Base-by-base conservation (phyloP, 2,113 vertebrate species). In the Bujurquina vittata region DNA sequence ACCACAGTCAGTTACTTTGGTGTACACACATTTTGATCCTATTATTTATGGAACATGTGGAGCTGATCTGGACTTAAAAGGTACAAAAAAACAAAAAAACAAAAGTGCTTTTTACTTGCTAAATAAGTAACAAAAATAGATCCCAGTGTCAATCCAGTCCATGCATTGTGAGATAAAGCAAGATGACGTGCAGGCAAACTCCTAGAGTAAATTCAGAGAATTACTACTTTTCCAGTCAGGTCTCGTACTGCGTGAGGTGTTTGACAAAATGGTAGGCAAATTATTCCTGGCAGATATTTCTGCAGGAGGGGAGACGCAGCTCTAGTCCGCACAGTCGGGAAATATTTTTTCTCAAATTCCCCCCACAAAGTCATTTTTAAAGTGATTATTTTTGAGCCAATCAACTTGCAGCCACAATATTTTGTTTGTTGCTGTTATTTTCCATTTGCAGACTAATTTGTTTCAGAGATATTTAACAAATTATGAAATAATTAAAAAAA, bases 261-360 rank as follows among this genome's bases (percentile, higher is more conserved):
- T 77, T 29, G 67, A 79, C 43, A 81, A 91, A 89, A 89, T 84
- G 57, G 52, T 55, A 79, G 58, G 77, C 57, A 85, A 83, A 85
- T 85, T 87, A 81, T 85, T 87, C 67, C 67, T 33, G 74, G 67
- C 61, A 74, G 80, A 81, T 77, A 75, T 58, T 40, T 86, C 58
- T 58, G 77, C 57, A 57, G 56, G 40, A 52, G 23, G 46, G 29
- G 61, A 46, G 54, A 67, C 56, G 22, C 43, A 79, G 40, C 56
- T 85, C 46, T 76, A 18, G 59, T 65, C 31, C n/a, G 49, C 43
- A 10, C 29, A 35, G 20, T 75, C 52, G 61, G 23, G 77, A 75
- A 63, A 55, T 0, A 12, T 74, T 83, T 69, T 52, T 73, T 37
- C 33, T 74, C 26, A 20, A 43, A 56, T 65, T 81, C 1, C 23